phyloP scores from a whole-genome alignment of 2,888 invertebrate species.

The Metalampra italica region DNA sequence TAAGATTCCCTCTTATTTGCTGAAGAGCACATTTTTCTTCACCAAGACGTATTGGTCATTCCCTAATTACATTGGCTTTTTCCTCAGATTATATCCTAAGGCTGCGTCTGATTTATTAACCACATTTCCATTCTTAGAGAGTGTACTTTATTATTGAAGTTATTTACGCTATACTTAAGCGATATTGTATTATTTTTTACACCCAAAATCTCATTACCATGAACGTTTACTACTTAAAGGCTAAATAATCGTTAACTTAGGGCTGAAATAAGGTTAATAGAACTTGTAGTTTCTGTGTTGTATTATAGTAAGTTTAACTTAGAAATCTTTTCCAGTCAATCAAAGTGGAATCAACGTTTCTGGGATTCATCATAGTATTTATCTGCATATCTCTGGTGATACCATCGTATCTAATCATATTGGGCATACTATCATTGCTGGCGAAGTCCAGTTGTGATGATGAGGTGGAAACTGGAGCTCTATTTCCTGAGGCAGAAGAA shows the following conservation, averaged over 20 bases:
- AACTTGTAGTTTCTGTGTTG: too few species aligned
- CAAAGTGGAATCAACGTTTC: conserved; percentile 84
- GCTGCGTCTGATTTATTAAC: conserved; percentile 8
- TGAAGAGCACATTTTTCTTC: conserved; percentile 35
- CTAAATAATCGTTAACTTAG: too few species aligned
- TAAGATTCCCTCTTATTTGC: conserved; percentile 25
- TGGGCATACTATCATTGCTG: conserved; percentile 76
- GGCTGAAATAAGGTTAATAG: too few species aligned
- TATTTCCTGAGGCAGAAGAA: conserved; percentile 55
- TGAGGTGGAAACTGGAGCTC: conserved; percentile 59
- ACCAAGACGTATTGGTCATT: conserved; percentile 37
- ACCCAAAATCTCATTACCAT: too few species aligned
- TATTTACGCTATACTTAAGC: neutral
- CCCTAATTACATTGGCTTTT: conserved; percentile 33
- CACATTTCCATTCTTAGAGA: conserved; percentile 3
- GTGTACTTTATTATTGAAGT: neutral
- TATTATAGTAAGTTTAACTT: too few species aligned
- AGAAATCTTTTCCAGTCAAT: conserved; percentile 76
- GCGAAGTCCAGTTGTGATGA: conserved; percentile 55
- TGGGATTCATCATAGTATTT: conserved; percentile 80
- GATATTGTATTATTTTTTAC: neutral
- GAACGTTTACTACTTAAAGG: too few species aligned
- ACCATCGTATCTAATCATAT: conserved; percentile 72
- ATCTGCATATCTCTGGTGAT: conserved; percentile 82
- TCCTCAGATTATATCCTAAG: conserved; percentile 17